A percentile compares a stretch with the other conserved stretches of the same genome.
phyloP scores from a whole-genome alignment of 2,888 invertebrate genomes.

The Oligia latruncula region DNA sequence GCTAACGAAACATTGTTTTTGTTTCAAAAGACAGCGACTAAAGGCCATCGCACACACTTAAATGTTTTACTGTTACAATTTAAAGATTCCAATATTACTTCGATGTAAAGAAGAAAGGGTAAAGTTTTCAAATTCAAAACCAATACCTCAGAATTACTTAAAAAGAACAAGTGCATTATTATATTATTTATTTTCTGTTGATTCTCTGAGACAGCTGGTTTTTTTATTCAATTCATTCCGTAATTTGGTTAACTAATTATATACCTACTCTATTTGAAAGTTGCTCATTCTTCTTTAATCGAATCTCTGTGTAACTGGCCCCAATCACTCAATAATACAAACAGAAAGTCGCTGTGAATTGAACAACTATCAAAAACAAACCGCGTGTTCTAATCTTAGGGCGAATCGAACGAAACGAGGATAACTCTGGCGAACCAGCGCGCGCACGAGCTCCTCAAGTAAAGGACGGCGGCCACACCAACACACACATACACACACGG shows the following conservation, averaged over 20 bases:
- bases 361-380: conserved; percentile 77
- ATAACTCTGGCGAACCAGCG: conserved; percentile 99
- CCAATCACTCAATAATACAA: conserved; percentile 29
- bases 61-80: conserved; percentile 40
- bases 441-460: conserved; percentile 98
- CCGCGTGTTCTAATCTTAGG: conserved; percentile 87
- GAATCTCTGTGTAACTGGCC: conserved; percentile 40
- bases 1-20: conserved; percentile 74
- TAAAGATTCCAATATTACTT: conserved; percentile 20
- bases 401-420: conserved; percentile 98
- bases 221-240: background rate
- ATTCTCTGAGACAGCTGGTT: background rate
- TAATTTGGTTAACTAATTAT: background rate
- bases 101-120: conserved; percentile 49
- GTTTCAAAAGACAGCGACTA: conserved; percentile 79
- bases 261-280: background rate
- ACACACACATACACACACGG: conserved; percentile 75
- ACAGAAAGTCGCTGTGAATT: conserved; percentile 79
- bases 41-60: conserved; percentile 55
- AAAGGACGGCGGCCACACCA: conserved; percentile 87
- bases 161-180: background rate
- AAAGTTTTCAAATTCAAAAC: background rate
- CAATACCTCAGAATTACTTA: background rate
- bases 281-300: conserved; percentile 46
- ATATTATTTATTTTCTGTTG: background rate